These are phyloP conservation scores for Atherinosoma microstoma DNA, from an alignment of 2,797 vertebrate genomes.

Conservation along the genomic window DNA sequence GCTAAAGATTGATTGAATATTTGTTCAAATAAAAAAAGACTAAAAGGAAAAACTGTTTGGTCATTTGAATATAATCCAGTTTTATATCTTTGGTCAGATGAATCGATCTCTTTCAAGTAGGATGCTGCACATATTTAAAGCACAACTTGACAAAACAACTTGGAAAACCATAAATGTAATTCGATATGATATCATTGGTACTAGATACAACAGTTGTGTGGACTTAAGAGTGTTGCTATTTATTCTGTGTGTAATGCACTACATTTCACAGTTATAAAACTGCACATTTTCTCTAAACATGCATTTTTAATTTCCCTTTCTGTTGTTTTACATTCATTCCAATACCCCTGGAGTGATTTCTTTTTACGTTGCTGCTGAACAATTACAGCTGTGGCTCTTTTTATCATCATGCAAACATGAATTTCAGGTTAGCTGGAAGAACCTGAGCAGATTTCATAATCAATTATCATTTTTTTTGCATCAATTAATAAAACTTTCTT, in stretches of 20 bases:
- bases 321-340: neutral
- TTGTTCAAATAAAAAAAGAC: too few species aligned
- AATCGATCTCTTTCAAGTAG: too few species aligned
- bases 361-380: neutral
- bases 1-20: too few species aligned
- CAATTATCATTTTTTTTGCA: too few species aligned
- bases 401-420: neutral
- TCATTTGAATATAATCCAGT: too few species aligned
- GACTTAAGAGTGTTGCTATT: too few species aligned
- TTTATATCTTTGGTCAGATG: too few species aligned
- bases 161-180: neutral
- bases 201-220: neutral
- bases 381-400: neutral
- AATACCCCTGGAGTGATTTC: neutral
- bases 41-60: too few species aligned
- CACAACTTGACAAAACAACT: neutral
- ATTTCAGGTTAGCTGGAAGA: slow-evolving; percentile 22
- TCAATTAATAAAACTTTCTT: neutral
- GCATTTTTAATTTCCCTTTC: neutral
- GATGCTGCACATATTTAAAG: too few species aligned
- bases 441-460: slow-evolving; percentile 32
- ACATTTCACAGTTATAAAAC: neutral
- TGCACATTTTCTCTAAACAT: neutral
- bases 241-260: neutral
- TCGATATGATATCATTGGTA: neutral